Base-by-base conservation (phyloP, 2,113 vertebrate genomes). In the Epinephelus moara region DNA sequence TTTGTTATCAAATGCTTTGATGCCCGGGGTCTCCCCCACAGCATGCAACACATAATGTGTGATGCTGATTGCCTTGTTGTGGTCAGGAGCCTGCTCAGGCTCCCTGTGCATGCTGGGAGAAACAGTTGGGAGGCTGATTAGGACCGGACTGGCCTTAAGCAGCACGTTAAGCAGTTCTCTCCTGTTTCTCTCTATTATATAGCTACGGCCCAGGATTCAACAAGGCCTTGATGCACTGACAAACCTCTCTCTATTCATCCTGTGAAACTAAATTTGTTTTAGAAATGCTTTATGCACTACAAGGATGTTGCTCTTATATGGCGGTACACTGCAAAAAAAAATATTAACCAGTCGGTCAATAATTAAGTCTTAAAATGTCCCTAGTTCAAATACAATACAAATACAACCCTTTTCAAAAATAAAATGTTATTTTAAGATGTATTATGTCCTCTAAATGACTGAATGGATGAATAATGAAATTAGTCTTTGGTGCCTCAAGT, bases 61-160 rank as follows among this genome's bases (percentile, higher is more conserved):
- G 67, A 70, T 70, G 59, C 79, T 88, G 81, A 90, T 90, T 86
- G 63, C 69, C 76, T 84, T 76, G 66, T 84, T 88, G 78, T 80
- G 70, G 82, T 53, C 25, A 76, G 55, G 23, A 42, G 47, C 47
- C 27, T 27, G 67, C 45, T 67, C 63, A 18, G 62, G 78, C 74
- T 78, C 67, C 64, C 37, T 42, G 60, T 81, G 49, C 83, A 77
- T 68, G 83, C 86, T 89, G 81, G 45, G 78, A 76, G 62, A 53
- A 86, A 76, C 84, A 56, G 74, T 47, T 42, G 85, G 85, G 82
- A 75, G 57, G 81, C 89, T 89, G 91, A 87, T 91, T 85, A 90
- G 52, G 55, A 63, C 53, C 21, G 19, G 55, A 76, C 66, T 45
- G 77, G 61, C 75, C 74, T 83, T 40, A 66, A 88, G 81, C 78